Base-by-base conservation (phyloP, 2,888 invertebrate genomes). In the Agonum fuliginosum region DNA sequence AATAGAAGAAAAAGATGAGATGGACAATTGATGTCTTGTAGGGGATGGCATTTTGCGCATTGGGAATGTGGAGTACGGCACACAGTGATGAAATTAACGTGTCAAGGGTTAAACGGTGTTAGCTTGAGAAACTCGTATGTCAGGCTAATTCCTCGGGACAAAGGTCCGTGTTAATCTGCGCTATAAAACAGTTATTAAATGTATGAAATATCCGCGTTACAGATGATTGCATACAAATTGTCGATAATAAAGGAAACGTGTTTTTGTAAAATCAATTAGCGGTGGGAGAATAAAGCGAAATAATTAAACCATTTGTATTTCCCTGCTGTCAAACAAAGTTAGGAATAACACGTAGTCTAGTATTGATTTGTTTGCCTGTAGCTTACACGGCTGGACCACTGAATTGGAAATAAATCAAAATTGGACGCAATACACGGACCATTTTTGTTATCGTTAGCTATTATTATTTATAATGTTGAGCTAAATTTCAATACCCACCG, bases 341-440 rank as follows among this genome's bases (percentile, higher is more conserved):
- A 62, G 58, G 30, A 62, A 62, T 62, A 62, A 62, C 58, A 27
- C 58, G 58, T 62, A 30, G 27, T 30, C 27, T 30, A 30, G 58
- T 62, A 62, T 62, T 62, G 58, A 62, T 62, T 62, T 62, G 58
- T 62, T 62, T 62, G 58, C 58, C 8, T 22, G 54, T 54, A 62
- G 58, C 58, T 62, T 62, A 62, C 30, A 62, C 58, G 58, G 17
- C 17, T 62, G 58, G 58, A 14, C 30, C 58, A 62, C 58, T 62
- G 58, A 62, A 62, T 62, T 30, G 58, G 58, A 30, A 62, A 62
- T 62, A 62, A 62, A 62, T 62, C 58, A 62, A 62, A 62, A 62
- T 62, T 62, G 58, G 58, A 62, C 58, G 17, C 30, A n/a, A 10
- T 62, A 62, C 58, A 62, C 19, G 58, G 4, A 62, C 58, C 30